Evolutionary conservation across 1,140 invertebrate genomes (phyloP), one percentile per base, ranked within the genome.

Genomic region (Aphidius ervi): DNA sequence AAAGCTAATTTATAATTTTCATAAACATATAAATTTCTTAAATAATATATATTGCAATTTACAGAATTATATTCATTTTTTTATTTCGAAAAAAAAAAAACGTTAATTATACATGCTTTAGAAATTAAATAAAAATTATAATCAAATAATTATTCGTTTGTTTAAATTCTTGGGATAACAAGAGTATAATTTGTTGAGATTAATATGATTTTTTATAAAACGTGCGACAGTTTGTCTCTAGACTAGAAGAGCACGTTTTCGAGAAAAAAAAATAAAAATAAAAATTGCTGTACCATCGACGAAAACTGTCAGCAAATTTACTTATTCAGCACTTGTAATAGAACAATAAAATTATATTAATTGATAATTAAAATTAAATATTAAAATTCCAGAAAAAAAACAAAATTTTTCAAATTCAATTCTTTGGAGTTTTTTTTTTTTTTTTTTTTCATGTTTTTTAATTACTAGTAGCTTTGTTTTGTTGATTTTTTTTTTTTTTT

Each of bases 181-280:
- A 31, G 4, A 3, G 2, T 31, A 31, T 31, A 31, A 31, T 31
- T 31, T 31, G 23, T 31, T 31, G 23, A 1, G 1, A 31, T 23
- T n/a, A 46, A 41, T 39, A 20, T 53, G 53, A 23, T 9, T 49
- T n/a, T 50, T 50, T 9, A 54, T 53, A 56, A 50, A 59, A 63
- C 54, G 59, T 61, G 63, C 68, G 68, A 67, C 65, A 65, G 63
- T 68, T 70, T 66, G 68, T 72, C 68, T 73, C 70, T 74, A 72
- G 74, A 76, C 72, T 76, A 76, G 74, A 75, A 74, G 69, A 70
- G 64, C 69, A 67, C 65, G 67, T 45, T n/a, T 63, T 54, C 16
- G 16, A 16, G 46, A 23, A 59, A 65, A 23, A 55, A 45, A 46
- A 49, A 65, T 56, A 56, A n/a, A 46, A 58, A n/a, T 16, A 40